Conservation (phyloP, 2,113 vertebrate species). For the Vireo altiloquus region DNA sequence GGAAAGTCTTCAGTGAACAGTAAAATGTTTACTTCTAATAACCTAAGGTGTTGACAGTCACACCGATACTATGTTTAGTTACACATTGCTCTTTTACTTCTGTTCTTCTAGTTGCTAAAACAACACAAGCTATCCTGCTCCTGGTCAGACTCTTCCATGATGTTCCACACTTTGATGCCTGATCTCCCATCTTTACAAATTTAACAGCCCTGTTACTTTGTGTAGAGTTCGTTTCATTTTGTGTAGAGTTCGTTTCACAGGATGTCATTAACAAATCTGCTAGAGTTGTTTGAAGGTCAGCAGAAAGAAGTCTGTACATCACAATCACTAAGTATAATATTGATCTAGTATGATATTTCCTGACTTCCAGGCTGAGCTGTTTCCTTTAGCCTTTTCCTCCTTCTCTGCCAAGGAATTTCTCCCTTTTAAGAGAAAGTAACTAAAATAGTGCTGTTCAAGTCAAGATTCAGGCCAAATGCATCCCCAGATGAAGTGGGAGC, state of each 20-base stretch:
- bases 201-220: neutral
- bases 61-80: neutral
- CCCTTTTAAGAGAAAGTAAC: neutral
- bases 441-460: neutral
- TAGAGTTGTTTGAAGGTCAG: neutral
- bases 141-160: neutral
- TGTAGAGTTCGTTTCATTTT: neutral
- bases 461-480: neutral
- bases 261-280: neutral
- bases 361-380: neutral
- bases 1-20: neutral
- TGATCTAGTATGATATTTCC: neutral
- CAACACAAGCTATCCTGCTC: neutral
- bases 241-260: neutral
- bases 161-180: neutral
- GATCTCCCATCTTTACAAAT: neutral
- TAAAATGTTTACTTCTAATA: neutral
- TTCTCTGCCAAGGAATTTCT: neutral
- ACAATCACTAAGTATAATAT: neutral
- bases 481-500: neutral
- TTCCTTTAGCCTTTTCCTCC: neutral
- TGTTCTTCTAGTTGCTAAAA: neutral
- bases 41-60: neutral
- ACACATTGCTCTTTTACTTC: neutral
- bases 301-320: neutral